Evolutionary conservation across 2,888 invertebrate genomes (phyloP), one percentile per base, ranked within the genome.

Genomic region (Gryllus longicercus): DNA sequence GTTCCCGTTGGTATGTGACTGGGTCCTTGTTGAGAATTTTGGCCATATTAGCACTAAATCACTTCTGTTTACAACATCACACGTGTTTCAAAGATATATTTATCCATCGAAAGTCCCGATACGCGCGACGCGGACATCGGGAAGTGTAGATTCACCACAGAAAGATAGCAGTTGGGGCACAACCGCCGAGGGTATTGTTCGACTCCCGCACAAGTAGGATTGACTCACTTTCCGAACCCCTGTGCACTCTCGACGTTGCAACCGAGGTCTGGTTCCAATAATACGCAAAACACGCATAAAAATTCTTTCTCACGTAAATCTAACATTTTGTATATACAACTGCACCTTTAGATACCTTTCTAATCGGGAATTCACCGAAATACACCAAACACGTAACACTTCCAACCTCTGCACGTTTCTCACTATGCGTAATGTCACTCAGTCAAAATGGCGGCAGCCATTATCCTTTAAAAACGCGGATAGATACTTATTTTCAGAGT

Each of bases 1-100:
- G 92, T 88, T 95, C 95, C 87, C 91, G 91, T 86, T 91, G 88
- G 90, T 94, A 95, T 85, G 91, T 91, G 87, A 92, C 92, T 84
- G 93, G 90, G 88, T 92, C 92, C 90, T 92, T 92, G 88, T 90
- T 90, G 85, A 91, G 89, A 87, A 90, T 88, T 86, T 90, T 89
- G 87, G 91, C 91, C 91, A 91, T 91, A 86, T 88, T 88, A 85
- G 84, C 84, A 84, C 83, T 78, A 82, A 81, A 82, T 79, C 81
- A 78, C 80, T 79, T 76, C 82, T 82, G 81, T 85, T 85, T 84
- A 85, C 85, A 83, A 84, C 85, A 84, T 85, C 84, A 86, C 87
- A 87, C 87, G 87, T 87, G 87, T 87, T 86, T 86, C 86, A 85
- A 84, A 84, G 84, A 85, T 84, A 84, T 85, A 85, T 85, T 84